Evolutionary conservation across 1,140 invertebrate genomes (phyloP).

Genomic region (Macrobrachium rosenbergii): DNA sequence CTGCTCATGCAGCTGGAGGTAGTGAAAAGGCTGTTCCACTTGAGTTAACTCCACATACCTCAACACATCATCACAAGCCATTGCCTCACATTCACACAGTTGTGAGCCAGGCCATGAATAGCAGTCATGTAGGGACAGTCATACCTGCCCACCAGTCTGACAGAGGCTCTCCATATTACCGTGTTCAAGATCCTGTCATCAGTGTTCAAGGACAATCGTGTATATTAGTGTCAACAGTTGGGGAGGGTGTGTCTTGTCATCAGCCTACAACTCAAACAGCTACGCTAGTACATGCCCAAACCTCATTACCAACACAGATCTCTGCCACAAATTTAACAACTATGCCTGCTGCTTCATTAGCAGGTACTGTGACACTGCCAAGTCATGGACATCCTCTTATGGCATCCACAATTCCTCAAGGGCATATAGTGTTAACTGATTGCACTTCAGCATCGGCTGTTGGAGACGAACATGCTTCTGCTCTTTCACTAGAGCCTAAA

Average conservation of each 20-base stretch:
- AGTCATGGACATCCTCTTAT: conserved; percentile 17
- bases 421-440: conserved; percentile 34
- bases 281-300: conserved; percentile 45
- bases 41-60: conserved; percentile 52
- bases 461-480: conserved; percentile 15
- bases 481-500: conserved; percentile 31
- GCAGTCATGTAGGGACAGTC: conserved; percentile 35
- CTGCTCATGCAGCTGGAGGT: conserved; percentile 36
- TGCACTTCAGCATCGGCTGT: conserved; percentile 28
- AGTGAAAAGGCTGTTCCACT: conserved; percentile 42
- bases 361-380: conserved; percentile 26
- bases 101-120: conserved; percentile 43
- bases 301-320: conserved; percentile 26
- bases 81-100: conserved; percentile 52
- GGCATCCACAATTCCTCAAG: conserved; percentile 29
- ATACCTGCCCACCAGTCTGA: conserved; percentile 51
- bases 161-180: conserved; percentile 44
- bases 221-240: conserved; percentile 48
- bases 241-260: conserved; percentile 31
- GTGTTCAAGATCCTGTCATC: conserved; percentile 51
- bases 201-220: conserved; percentile 47
- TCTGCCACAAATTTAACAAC: conserved; percentile 49
- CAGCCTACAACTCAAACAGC: conserved; percentile 30
- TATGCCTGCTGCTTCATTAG: conserved; percentile 40
- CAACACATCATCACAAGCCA: conserved; percentile 54